Percentiles rank a stretch among this genome's conserved stretches.
phyloP scores from a whole-genome alignment of 2,888 invertebrate species.

The Ischnus inquisitorius region DNA sequence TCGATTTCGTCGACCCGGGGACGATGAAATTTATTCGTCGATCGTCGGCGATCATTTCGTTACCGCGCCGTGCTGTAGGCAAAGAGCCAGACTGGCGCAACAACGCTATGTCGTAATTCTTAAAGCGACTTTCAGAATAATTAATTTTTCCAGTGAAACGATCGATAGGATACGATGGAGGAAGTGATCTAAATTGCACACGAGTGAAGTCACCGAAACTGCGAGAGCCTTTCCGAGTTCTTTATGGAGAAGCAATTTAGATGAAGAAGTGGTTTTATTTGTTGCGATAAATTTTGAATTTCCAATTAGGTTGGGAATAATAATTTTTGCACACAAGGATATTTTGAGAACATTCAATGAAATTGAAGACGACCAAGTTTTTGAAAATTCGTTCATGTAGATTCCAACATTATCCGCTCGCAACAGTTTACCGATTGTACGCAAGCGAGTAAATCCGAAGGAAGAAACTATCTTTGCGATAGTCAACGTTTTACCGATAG shows the following conservation, averaged over 20 bases:
- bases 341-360: too few relatives aligned
- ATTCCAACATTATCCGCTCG: conserved; percentile 24
- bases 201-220: background rate
- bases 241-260: background rate
- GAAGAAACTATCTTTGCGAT: background rate
- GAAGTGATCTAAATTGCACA: background rate
- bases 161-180: background rate
- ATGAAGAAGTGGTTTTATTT: background rate
- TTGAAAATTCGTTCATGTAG: background rate
- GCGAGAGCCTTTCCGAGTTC: too few relatives aligned
- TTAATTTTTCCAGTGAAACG: background rate
- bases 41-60: background rate
- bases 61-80: background rate
- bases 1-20: too few relatives aligned
- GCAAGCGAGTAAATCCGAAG: background rate
- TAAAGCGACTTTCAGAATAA: background rate
- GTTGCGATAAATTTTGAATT: too few relatives aligned
- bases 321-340: too few relatives aligned
- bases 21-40: conserved; percentile 1
- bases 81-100: conserved; percentile 4
- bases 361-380: background rate
- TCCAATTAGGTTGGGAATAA: too few relatives aligned
- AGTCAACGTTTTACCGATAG: conserved; percentile 13
- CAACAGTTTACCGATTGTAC: background rate
- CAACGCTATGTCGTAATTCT: conserved; percentile 3